phyloP scores from a whole-genome alignment of 2,113 vertebrate genomes.

The Protobothrops mucrosquamatus region DNA sequence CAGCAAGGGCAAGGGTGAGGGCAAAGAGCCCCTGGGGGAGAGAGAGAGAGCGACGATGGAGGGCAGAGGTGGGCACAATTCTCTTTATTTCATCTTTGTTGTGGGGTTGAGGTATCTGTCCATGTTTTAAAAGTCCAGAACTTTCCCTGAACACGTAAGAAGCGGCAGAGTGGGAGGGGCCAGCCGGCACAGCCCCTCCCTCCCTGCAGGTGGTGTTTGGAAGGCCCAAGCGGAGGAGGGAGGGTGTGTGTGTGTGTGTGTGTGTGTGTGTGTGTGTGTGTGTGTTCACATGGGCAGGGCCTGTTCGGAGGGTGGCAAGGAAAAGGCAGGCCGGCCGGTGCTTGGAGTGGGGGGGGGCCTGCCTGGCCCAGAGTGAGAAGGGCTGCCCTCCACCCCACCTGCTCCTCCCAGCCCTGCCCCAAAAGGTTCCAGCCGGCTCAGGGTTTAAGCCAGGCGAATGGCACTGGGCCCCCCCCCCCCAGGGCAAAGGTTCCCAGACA shows the following conservation, averaged over 20 bases:
- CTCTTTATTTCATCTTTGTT: background rate
- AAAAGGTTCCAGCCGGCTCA: too few species aligned
- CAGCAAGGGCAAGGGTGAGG: fast-evolving
- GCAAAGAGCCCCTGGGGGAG: background rate
- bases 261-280: too few species aligned
- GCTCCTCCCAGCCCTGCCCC: background rate
- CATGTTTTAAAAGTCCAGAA: background rate
- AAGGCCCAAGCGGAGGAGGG: fast-evolving
- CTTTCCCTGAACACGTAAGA: background rate
- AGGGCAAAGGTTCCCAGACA: too few species aligned
- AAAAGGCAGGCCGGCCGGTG: too few species aligned
- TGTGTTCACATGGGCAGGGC: too few species aligned
- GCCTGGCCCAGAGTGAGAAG: background rate
- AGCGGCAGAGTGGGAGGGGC: background rate
- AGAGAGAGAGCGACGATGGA: background rate
- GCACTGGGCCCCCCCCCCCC: background rate
- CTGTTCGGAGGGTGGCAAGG: background rate
- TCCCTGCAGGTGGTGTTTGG: background rate
- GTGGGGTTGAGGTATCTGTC: background rate
- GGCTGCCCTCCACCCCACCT: background rate
- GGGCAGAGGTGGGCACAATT: background rate
- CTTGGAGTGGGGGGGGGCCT: background rate
- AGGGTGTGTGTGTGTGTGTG: too few species aligned
- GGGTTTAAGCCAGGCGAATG: background rate
- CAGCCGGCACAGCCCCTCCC: background rate